A percentile compares a stretch with the other conserved stretches of the same genome.
Conservation (phyloP, 2,888 invertebrate genomes). For the Orthosia gothica region DNA sequence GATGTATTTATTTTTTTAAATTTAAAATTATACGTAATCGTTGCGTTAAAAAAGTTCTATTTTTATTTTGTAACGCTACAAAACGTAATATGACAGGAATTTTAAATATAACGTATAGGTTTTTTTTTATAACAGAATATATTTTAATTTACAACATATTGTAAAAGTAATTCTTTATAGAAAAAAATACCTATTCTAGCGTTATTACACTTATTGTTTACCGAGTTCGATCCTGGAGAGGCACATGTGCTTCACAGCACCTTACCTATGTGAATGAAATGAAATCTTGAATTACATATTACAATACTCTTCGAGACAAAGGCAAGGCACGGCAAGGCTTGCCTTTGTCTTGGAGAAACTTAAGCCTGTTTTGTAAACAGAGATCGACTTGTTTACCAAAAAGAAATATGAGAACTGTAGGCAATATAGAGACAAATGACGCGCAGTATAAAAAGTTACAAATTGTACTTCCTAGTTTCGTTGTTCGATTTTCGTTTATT, state of each 20-base stretch:
- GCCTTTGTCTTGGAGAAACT: too few species aligned
- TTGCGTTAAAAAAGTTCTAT: too few species aligned
- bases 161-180: neutral
- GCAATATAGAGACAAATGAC: conserved; percentile 10
- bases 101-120: too few species aligned
- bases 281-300: conserved; percentile 15
- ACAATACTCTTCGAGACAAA: neutral
- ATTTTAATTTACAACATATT: too few species aligned
- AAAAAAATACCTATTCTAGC: neutral
- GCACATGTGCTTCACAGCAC: neutral
- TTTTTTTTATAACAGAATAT: too few species aligned
- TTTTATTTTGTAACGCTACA: too few species aligned
- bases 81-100: too few species aligned
- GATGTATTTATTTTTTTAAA: too few species aligned
- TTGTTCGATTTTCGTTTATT: conserved; percentile 4
- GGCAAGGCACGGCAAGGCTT: too few species aligned
- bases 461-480: conserved; percentile 1
- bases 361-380: conserved; percentile 38
- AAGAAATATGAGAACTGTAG: conserved; percentile 9
- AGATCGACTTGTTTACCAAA: conserved; percentile 32
- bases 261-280: conserved; percentile 10
- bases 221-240: neutral
- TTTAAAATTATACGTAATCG: too few species aligned
- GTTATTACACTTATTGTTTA: neutral
- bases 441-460: conserved; percentile 12